Conservation (phyloP, 2,888 invertebrate species). For the Serrognathus titanus region DNA sequence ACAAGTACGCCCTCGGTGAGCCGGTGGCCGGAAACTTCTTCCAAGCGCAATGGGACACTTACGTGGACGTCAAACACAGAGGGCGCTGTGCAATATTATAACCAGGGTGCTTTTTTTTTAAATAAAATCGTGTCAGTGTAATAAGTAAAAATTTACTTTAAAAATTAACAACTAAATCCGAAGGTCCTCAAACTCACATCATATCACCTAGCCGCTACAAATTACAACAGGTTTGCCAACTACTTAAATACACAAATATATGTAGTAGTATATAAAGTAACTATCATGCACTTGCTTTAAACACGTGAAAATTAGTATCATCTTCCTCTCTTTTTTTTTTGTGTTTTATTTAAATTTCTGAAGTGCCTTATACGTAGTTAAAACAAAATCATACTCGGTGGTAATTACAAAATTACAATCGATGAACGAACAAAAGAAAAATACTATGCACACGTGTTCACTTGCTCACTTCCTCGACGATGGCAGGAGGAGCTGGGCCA, state of each 20-base stretch:
- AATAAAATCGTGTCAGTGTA: too few relatives aligned
- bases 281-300: background rate
- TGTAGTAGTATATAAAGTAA: too few relatives aligned
- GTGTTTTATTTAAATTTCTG: background rate
- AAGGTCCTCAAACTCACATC: too few relatives aligned
- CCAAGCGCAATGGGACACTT: constrained; percentile 55
- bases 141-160: too few relatives aligned
- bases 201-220: too few relatives aligned
- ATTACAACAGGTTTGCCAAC: too few relatives aligned
- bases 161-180: too few relatives aligned
- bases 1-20: constrained; percentile 53
- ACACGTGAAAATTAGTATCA: background rate
- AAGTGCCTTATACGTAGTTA: constrained; percentile 1
- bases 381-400: background rate
- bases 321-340: background rate
- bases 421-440: background rate
- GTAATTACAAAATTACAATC: background rate
- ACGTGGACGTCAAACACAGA: constrained; percentile 38
- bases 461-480: constrained; percentile 32
- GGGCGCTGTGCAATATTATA: too few relatives aligned
- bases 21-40: constrained; percentile 59
- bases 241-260: too few relatives aligned
- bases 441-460: background rate
- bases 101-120: too few relatives aligned
- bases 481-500: constrained; percentile 65